phyloP scores from a whole-genome alignment of 2,113 vertebrate species.

The Cyphomyrus plagiostoma region DNA sequence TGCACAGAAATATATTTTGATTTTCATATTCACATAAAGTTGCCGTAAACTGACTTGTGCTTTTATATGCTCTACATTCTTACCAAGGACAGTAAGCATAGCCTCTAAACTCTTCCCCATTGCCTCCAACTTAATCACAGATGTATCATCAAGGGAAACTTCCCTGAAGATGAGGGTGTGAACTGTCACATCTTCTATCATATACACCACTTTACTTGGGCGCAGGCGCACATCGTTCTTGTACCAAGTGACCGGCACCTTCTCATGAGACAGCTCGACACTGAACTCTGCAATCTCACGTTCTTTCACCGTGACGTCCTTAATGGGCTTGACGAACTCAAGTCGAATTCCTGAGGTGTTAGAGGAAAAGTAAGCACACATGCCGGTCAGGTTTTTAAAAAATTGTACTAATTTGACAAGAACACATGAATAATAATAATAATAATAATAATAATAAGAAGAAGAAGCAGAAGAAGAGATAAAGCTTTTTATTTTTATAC shows the following conservation, averaged over 20 bases:
- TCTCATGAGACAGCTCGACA: conserved; percentile 87
- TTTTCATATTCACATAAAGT: neutral
- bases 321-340: conserved; percentile 87
- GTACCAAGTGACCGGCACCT: conserved; percentile 87
- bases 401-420: neutral
- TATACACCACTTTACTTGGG: conserved; percentile 82
- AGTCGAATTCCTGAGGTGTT: conserved; percentile 80
- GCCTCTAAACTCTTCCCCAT: conserved; percentile 83
- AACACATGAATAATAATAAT: neutral
- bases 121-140: conserved; percentile 84
- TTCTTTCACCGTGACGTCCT: conserved; percentile 94
- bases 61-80: conserved; percentile 33
- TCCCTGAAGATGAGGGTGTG: conserved; percentile 84
- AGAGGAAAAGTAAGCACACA: conserved; percentile 8
- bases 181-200: conserved; percentile 75
- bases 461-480: neutral
- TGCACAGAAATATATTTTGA: neutral
- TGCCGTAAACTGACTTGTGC: too few relatives aligned
- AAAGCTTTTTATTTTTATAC: conserved; percentile 42
- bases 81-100: conserved; percentile 91
- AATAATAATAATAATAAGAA: neutral
- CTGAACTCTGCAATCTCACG: conserved; percentile 88
- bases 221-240: conserved; percentile 85
- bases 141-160: conserved; percentile 87
- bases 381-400: neutral